Evolutionary conservation across 1,140 invertebrate species (phyloP).

Genomic region (Chionoecetes opilio): DNA sequence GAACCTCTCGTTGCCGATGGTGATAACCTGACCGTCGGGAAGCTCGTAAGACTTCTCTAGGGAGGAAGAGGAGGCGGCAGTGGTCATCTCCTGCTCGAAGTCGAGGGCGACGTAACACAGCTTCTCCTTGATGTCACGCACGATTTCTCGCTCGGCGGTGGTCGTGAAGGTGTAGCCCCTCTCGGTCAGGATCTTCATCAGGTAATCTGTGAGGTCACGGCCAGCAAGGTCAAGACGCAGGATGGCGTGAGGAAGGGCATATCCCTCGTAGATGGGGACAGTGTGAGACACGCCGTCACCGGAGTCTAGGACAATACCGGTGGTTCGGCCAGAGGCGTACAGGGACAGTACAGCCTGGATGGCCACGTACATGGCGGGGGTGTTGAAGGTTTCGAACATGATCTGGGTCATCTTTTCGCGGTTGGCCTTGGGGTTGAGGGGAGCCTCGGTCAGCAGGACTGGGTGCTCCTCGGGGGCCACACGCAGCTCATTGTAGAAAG

Average conservation of each 20-base stretch:
- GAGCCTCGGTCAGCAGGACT: conserved; percentile 67
- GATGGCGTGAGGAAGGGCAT: conserved; percentile 66
- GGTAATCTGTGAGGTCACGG: conserved; percentile 68
- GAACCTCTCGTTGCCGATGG: conserved; percentile 74
- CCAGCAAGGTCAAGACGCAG: conserved; percentile 69
- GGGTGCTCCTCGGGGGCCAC: conserved; percentile 71
- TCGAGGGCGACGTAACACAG: conserved; percentile 67
- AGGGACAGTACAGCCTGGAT: conserved; percentile 73
- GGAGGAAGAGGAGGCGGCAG: conserved; percentile 66
- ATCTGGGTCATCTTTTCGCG: conserved; percentile 74
- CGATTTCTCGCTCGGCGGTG: conserved; percentile 72
- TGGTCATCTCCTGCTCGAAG: conserved; percentile 74
- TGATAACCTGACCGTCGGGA: conserved; percentile 73
- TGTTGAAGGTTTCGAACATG: conserved; percentile 73
- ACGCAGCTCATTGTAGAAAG: conserved; percentile 68
- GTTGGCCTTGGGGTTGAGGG: conserved; percentile 73
- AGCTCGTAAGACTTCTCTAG: conserved; percentile 73
- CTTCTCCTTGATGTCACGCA: conserved; percentile 75
- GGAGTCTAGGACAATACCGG: conserved; percentile 63
- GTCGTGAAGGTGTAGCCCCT: conserved; percentile 71
- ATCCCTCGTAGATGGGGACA: conserved; percentile 64
- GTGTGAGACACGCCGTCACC: conserved; percentile 63
- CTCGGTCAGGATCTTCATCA: conserved; percentile 72
- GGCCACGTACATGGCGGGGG: conserved; percentile 72
- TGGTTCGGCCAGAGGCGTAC: conserved; percentile 73